These are phyloP conservation scores for Steatocranus sp. DNA, from an alignment of 2,797 vertebrate species.

Conservation along the genomic window DNA sequence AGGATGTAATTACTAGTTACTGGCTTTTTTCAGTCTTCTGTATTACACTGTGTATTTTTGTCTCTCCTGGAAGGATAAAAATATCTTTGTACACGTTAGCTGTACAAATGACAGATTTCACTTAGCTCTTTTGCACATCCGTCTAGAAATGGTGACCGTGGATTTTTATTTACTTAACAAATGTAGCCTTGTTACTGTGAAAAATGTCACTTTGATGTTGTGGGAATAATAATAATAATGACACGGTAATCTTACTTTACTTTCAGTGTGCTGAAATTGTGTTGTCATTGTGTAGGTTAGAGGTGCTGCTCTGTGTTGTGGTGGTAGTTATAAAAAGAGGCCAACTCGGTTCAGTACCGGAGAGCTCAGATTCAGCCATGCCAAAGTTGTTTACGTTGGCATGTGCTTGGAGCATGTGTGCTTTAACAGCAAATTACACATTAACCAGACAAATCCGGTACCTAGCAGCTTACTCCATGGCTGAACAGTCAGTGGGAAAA, in stretches of 20 bases:
- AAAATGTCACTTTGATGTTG: not conserved
- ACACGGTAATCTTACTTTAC: not conserved
- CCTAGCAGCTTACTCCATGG: not conserved
- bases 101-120: not conserved
- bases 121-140: not conserved
- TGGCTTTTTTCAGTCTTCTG: slow-evolving; percentile 9
- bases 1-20: slow-evolving; percentile 46
- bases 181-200: not conserved
- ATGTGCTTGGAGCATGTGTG: not conserved
- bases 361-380: slow-evolving; percentile 8
- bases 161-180: not conserved
- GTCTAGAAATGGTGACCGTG: not conserved
- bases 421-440: slow-evolving; percentile 47
- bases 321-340: not conserved
- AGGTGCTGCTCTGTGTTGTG: not conserved
- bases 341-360: slow-evolving; percentile 5
- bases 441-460: slow-evolving; percentile 25
- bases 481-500: not conserved
- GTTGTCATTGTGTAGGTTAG: not conserved
- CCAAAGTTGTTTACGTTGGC: slow-evolving; percentile 41
- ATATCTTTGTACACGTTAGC: not conserved
- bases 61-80: slow-evolving; percentile 6
- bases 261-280: not conserved
- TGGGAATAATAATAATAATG: not conserved
- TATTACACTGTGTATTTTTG: slow-evolving; percentile 13